phyloP scores from a whole-genome alignment of 2,113 vertebrate genomes.

The Galbula dea region DNA sequence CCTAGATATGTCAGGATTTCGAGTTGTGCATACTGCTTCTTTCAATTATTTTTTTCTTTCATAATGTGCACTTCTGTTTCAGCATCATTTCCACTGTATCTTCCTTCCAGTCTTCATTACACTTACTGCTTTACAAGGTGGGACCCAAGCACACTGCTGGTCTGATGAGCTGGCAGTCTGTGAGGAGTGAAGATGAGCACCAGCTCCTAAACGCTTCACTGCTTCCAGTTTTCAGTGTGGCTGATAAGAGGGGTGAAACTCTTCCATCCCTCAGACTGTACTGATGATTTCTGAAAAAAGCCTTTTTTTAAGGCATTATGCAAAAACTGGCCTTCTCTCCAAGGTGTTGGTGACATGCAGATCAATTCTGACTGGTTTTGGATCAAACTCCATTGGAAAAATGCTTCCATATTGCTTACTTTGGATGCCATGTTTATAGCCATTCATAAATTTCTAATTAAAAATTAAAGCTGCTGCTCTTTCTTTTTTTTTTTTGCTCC shows the following conservation, averaged over 20 bases:
- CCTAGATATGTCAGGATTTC: background rate
- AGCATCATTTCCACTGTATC: background rate
- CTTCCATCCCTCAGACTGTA: background rate
- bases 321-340: background rate
- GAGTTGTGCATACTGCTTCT: accelerated
- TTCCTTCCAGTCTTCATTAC: background rate
- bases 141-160: too few relatives aligned
- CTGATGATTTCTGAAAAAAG: accelerated
- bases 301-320: background rate
- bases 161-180: accelerated
- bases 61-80: background rate
- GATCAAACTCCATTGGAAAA: background rate
- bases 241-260: background rate
- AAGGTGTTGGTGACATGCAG: accelerated
- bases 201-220: background rate
- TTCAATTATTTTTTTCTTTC: background rate
- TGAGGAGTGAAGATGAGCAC: background rate
- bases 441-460: background rate
- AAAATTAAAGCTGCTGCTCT: background rate
- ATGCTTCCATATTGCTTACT: background rate
- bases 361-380: background rate
- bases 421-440: background rate
- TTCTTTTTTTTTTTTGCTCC: background rate
- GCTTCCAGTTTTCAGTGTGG: background rate
- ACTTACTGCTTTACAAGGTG: background rate